Base-by-base conservation (phyloP, 2,888 invertebrate genomes). In the Aleiodes testaceus region DNA sequence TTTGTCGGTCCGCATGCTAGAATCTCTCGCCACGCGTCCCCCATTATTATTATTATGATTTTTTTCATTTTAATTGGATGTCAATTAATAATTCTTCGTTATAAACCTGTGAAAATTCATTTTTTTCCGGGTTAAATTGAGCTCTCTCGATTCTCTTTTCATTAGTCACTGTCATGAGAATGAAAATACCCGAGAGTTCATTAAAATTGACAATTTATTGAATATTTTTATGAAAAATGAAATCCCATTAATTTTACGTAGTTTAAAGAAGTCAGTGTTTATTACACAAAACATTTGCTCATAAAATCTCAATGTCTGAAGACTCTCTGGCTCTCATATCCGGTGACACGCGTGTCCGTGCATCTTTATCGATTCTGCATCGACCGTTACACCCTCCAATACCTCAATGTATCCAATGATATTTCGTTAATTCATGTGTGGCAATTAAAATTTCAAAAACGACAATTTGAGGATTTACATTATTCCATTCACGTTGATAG, bases 331-430 rank as follows among this genome's bases (percentile, higher is more conserved):
- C 26, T 74, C 82, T 84, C 82, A 84, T 86, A 86, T 87, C 87
- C 87, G 86, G 86, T 81, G 81, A 81, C 80, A 82, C 81, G 81
- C 87, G 85, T 87, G 87, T 77, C 79, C 80, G 78, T 78, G 87
- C 87, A 87, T 87, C 82, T 85, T 87, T 86, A 87, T 86, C 82
- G 84, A 86, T 86, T 84, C 77, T 76, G 81, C 80, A 79, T 79
- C 82, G 77, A 82, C 81, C 82, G 83, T 84, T 82, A 83, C 73
- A 77, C 77, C 79, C 78, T 72, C 76, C 11, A 47, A 5, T 42
- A 44, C 50, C 7, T 42, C 26, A 36, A 61, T 53, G 55, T 53
- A 53, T 3, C 20, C 49, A 7, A 26, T 16, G 20, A 65, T 52
- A 52, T 66, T 26, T 30, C 66, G 18, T 44, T 36, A 20, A 26